Evolutionary conservation across 37 sponge, comb jelly and placozoan genomes (phyloP).

Genomic region (Tethya wilhelma): DNA sequence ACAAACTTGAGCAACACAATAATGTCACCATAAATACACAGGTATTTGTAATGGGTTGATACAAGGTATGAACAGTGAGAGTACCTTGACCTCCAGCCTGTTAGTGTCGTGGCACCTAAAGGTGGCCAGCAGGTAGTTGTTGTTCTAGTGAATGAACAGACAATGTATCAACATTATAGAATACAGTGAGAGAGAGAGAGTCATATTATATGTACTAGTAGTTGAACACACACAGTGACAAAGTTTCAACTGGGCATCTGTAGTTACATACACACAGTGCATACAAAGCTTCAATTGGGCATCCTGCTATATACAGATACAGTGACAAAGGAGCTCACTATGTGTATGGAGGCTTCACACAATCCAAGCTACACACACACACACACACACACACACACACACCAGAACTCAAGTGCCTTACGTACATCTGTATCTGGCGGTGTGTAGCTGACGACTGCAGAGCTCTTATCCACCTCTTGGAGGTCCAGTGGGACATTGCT

Average conservation of each 20-base stretch:
- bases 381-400: slow-evolving; percentile 6
- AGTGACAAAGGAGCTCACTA: too few relatives aligned
- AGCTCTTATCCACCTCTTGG: slow-evolving; percentile 94
- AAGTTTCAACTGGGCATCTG: background rate
- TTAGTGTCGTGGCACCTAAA: slow-evolving; percentile 89
- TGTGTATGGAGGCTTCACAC: too few relatives aligned
- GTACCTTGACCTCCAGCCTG: slow-evolving; percentile 93
- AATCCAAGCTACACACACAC: background rate
- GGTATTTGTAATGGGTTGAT: too few relatives aligned
- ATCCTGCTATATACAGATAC: too few relatives aligned
- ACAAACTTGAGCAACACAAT: too few relatives aligned
- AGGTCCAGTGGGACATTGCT: slow-evolving; percentile 96
- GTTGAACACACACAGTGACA: background rate
- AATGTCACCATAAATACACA: too few relatives aligned
- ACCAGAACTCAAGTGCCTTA: background rate
- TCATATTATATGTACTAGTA: too few relatives aligned
- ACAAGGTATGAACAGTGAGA: too few relatives aligned
- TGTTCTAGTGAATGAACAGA: slow-evolving; percentile 48
- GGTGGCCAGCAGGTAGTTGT: slow-evolving; percentile 94
- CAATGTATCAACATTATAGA: background rate
- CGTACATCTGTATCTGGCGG: slow-evolving; percentile 83
- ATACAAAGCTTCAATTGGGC: background rate
- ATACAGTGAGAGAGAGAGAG: background rate
- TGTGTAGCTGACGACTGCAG: slow-evolving; percentile 94
- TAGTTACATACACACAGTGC: background rate